Base-by-base conservation (phyloP, 2,888 invertebrate species). In the Thereva unica region DNA sequence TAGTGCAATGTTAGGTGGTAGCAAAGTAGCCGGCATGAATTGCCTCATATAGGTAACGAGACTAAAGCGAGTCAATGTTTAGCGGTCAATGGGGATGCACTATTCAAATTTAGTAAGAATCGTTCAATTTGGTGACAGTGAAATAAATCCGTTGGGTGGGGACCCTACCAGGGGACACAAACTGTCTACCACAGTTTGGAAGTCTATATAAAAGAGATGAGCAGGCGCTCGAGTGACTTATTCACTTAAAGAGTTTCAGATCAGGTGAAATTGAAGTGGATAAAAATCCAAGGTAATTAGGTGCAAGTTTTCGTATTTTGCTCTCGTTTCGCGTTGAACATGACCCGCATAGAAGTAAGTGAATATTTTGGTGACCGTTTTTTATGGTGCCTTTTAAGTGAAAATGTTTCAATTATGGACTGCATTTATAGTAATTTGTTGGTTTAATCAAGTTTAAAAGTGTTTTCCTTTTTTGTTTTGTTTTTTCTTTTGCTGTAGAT, bases 141-240 rank as follows among this genome's bases (percentile, higher is more conserved):
- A 34, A 23, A 23, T 23, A 23, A 23, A 23, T 23, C 2, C 10
- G n/a, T n/a, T 9, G 34, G 50, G 61, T 61, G 61, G 61, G 61
- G 61, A 61, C 61, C 23, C 23, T 23, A n/a, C 38, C 50, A 38
- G 23, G n/a, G 38, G 50, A 38, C 10, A 23, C 34, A 38, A 40
- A 41, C n/a, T 50, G 5, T 61, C 49, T 50, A 61, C 50, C 37
- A 23, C 41, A 10, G 41, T 50, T 10, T 47, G 50, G 34, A 50
- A 61, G 50, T 61, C 61, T 50, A 61, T 61, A 61, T 61, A 61
- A 61, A 61, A 61, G 61, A 61, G 61, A 61, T 61, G 61, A 61
- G 61, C 50, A 37, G 49, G 23, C 61, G 23, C 49, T 47, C n/a
- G 41, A 35, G 50, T 41, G 61, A 23, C 41, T 61, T 50, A 59